These are phyloP conservation scores for Cyclopterus lumpus DNA, from an alignment of 2,797 vertebrate genomes.

Conservation along the genomic window DNA sequence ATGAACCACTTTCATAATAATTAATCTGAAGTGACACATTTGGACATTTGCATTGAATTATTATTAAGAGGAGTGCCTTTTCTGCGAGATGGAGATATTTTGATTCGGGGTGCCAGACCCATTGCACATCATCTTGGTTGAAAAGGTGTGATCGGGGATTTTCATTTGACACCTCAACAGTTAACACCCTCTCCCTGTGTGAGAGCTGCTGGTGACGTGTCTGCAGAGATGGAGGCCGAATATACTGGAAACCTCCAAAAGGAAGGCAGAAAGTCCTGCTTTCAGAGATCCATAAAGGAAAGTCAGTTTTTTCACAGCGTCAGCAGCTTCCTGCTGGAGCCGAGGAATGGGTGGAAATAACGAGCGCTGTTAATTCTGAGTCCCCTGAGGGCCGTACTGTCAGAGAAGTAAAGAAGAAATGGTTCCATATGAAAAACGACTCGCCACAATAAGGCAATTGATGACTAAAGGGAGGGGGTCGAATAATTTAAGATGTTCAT, in stretches of 20 bases:
- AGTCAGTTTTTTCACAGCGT: no score
- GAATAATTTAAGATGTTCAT: neutral
- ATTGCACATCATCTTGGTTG: neutral
- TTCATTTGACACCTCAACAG: conserved; percentile 32
- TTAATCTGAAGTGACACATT: conserved; percentile 32
- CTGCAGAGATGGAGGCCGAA: conserved; percentile 23
- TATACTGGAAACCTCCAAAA: conserved; percentile 7
- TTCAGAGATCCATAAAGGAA: no score
- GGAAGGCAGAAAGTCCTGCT: neutral
- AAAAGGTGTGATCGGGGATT: conserved; percentile 23
- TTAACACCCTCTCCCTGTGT: conserved; percentile 17
- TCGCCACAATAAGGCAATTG: neutral
- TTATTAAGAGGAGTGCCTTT: neutral
- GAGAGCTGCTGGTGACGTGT: conserved; percentile 40
- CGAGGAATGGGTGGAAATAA: neutral
- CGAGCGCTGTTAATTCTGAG: neutral
- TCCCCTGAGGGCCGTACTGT: no score
- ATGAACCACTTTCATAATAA: neutral
- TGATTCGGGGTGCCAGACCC: neutral
- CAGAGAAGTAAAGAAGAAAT: neutral
- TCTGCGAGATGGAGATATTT: conserved; percentile 4
- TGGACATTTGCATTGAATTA: conserved; percentile 42
- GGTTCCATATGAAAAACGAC: neutral
- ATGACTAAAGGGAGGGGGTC: neutral
- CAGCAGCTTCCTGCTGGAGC: neutral